Base-by-base conservation (phyloP, 2,113 vertebrate species). In the Hiodon alosoides region DNA sequence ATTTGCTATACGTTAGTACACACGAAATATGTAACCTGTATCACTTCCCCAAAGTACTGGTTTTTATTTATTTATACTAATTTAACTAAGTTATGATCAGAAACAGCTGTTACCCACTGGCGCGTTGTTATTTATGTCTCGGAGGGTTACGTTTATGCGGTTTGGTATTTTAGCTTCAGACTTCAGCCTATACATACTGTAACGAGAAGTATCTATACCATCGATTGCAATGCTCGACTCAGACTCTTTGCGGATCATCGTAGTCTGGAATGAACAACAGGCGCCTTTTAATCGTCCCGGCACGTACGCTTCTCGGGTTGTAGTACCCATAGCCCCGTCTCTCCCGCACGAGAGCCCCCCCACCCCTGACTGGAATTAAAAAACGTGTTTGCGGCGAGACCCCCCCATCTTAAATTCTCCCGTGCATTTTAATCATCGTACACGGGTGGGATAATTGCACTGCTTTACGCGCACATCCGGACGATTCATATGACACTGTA, bases 201-300 rank as follows among this genome's bases (percentile, higher is more conserved):
- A 10, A 31, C 2, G 65, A n/a, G 4, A 14, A 9, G 52, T 9
- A 54, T 53, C 8, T n/a, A 14, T 17, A 1, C 13, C n/a, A 6
- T 66, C 67, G 13, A 7, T 4, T 7, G 67, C n/a, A 10, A 8
- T 16, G 53, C 64, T 53, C 50, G 62, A 51, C 73, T 11, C 73
- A 52, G 53, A 47, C 64, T 59, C 64, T 13, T 11, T 67, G 73
- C 64, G 4, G 64, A 58, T 68, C 65, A 67, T 59, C 47, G 31
- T 50, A 53, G 31, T 14, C 31, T 48, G 9, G 52, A 47, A 75
- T 51, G 16, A 52, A 50, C 65, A 48, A 16, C 31, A 66, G 64
- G 54, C 54, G 52, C 54, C 64, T 16, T 67, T 57, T 58, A 57
- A 67, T 58, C 46, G 73, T 75, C 73, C 73, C 14, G 64, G 68